Evolutionary conservation across 2,113 vertebrate species (phyloP).

Genomic region (Cariama cristata): DNA sequence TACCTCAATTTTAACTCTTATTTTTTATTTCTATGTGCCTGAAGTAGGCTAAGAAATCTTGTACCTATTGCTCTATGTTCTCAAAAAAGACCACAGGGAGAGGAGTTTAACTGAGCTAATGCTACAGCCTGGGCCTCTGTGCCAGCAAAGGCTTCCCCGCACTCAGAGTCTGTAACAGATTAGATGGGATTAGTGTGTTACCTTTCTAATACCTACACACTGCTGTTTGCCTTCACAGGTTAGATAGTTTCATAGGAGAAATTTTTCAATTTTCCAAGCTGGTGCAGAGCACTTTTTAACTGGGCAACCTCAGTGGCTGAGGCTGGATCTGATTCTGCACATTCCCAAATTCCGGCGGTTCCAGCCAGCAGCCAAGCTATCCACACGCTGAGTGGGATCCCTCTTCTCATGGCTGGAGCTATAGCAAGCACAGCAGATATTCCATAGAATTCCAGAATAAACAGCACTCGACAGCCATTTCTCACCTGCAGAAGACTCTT

Average conservation of each 20-base stretch:
- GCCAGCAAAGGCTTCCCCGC: neutral
- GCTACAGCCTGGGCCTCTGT: neutral
- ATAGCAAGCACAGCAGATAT: neutral
- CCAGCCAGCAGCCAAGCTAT: neutral
- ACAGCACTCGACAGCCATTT: neutral
- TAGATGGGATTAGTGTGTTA: neutral
- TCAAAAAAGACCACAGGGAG: neutral
- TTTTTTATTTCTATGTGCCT: neutral
- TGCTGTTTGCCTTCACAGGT: neutral
- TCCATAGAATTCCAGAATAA: neutral
- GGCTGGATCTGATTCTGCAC: neutral
- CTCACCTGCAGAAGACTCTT: neutral
- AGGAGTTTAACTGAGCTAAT: neutral
- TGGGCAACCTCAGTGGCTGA: neutral
- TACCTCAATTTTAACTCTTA: neutral
- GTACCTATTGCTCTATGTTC: neutral
- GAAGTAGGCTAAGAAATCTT: neutral
- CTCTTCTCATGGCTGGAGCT: neutral
- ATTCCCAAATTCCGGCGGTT: neutral
- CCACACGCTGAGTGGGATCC: neutral
- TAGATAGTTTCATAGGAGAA: neutral
- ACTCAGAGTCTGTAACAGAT: neutral
- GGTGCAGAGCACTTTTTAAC: neutral
- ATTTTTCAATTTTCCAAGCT: neutral
- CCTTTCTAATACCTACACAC: neutral